These are phyloP conservation scores for Mellilla xanthometata DNA, from an alignment of 2,888 invertebrate species.

Conservation along the genomic window DNA sequence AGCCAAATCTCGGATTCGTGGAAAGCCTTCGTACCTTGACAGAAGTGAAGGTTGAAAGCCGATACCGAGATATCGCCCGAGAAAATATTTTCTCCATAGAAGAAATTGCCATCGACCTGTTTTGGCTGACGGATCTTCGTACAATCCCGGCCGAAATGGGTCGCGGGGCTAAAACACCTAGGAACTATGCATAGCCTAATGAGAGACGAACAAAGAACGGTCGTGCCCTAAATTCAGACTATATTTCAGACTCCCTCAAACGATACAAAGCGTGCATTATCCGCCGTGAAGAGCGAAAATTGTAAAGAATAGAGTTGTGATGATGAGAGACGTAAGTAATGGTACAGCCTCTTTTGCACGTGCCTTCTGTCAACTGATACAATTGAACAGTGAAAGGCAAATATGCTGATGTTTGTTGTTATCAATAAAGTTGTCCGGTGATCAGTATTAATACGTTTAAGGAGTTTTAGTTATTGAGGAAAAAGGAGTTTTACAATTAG, in stretches of 20 bases:
- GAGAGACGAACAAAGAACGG: conserved; percentile 15
- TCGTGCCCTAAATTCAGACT: conserved; percentile 19
- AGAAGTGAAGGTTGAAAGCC: conserved; percentile 7
- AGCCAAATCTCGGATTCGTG: conserved; percentile 14
- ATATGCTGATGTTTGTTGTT: too few relatives aligned
- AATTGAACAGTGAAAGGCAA: too few relatives aligned
- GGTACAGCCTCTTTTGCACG: conserved; percentile 6
- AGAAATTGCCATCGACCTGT: conserved; percentile 10
- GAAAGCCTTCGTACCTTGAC: conserved; percentile 24
- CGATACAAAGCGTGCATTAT: conserved; percentile 17
- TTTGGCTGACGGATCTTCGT: conserved; percentile 6
- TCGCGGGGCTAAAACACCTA: conserved; percentile 16
- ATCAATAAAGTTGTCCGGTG: too few relatives aligned
- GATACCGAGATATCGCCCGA: conserved; percentile 10
- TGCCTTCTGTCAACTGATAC: too few relatives aligned
- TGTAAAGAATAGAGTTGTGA: background rate
- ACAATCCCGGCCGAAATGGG: conserved; percentile 17
- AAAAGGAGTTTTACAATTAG: too few relatives aligned
- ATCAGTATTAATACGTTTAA: too few relatives aligned
- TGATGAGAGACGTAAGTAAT: too few relatives aligned
- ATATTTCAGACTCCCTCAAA: conserved; percentile 13
- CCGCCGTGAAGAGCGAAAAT: conserved; percentile 11
- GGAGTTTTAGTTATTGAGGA: too few relatives aligned
- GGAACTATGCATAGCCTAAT: conserved; percentile 14
- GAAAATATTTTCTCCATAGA: conserved; percentile 12